A percentile compares a stretch with the other conserved stretches of the same genome.
Conservation (phyloP, 1,140 invertebrate genomes). For the Pseudomyrmex dendroicus region DNA sequence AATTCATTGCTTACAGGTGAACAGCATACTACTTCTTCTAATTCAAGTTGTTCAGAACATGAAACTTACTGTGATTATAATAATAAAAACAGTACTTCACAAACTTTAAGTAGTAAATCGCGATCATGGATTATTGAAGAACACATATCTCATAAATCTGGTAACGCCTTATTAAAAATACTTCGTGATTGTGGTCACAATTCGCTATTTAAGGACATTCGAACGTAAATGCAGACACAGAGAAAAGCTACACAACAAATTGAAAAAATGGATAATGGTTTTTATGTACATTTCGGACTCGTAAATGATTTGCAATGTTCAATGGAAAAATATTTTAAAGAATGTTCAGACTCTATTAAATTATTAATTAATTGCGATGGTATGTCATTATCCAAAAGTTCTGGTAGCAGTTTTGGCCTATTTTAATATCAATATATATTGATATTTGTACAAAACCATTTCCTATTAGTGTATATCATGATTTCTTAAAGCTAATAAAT, state of each 20-base stretch:
- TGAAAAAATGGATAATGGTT: slow-evolving; percentile 6
- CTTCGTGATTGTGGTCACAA: slow-evolving; percentile 45
- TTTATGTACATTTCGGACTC: slow-evolving; percentile 56
- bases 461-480: slow-evolving; percentile 52
- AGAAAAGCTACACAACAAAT: slow-evolving; percentile 15
- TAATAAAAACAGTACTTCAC: not conserved
- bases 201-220: slow-evolving; percentile 32
- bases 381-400: slow-evolving; percentile 47
- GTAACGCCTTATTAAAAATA: slow-evolving; percentile 37
- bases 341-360: slow-evolving; percentile 8
- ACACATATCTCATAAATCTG: slow-evolving; percentile 27
- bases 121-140: slow-evolving; percentile 31
- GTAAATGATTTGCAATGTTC: slow-evolving; percentile 17
- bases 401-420: slow-evolving; percentile 61
- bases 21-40: not conserved
- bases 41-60: not conserved
- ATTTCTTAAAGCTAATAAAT: slow-evolving; percentile 48
- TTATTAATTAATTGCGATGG: slow-evolving; percentile 57
- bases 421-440: slow-evolving; percentile 49
- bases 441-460: slow-evolving; percentile 62
- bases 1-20: not conserved
- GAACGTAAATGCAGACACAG: slow-evolving; percentile 48
- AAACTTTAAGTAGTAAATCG: slow-evolving; percentile 15
- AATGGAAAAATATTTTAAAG: slow-evolving; percentile 43
- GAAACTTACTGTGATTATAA: not conserved